Percentiles rank a stretch among this genome's conserved stretches.
Evolutionary conservation across 1,140 invertebrate genomes (phyloP).

Genomic region (Ceratosolen fusciceps): DNA sequence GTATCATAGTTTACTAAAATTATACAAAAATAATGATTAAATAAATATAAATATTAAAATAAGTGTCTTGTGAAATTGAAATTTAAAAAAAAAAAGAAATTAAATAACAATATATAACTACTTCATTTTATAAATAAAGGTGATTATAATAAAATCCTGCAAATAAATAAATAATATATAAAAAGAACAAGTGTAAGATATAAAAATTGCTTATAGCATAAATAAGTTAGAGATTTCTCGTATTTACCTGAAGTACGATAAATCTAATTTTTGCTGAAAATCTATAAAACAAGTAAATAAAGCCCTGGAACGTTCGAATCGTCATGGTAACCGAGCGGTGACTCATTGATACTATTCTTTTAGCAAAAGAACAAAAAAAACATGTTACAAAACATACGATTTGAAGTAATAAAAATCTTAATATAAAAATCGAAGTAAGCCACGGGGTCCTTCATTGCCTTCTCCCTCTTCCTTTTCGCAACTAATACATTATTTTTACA

Average conservation of each 20-base stretch:
- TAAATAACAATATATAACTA: background rate
- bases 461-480: conserved; percentile 1
- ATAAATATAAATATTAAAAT: conserved; percentile 1
- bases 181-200: background rate
- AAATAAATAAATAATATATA: conserved; percentile 1
- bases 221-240: conserved; percentile 3
- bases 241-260: background rate
- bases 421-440: conserved; percentile 21
- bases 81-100: conserved; percentile 2
- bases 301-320: conserved; percentile 23
- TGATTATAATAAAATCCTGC: background rate
- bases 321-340: background rate
- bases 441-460: conserved; percentile 10
- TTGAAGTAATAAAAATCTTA: conserved; percentile 20
- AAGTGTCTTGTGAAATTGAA: background rate
- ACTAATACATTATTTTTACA: conserved; percentile 20
- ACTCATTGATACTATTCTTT: background rate
- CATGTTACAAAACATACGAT: background rate
- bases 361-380: conserved; percentile 12
- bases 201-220: conserved; percentile 2
- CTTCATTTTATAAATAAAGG: conserved; percentile 1
- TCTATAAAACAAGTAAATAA: background rate
- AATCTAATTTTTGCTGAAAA: background rate
- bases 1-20: background rate
- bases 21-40: conserved; percentile 13